Evolutionary conservation across 1,140 invertebrate species (phyloP).

Genomic region (Lepidurus couesii): DNA sequence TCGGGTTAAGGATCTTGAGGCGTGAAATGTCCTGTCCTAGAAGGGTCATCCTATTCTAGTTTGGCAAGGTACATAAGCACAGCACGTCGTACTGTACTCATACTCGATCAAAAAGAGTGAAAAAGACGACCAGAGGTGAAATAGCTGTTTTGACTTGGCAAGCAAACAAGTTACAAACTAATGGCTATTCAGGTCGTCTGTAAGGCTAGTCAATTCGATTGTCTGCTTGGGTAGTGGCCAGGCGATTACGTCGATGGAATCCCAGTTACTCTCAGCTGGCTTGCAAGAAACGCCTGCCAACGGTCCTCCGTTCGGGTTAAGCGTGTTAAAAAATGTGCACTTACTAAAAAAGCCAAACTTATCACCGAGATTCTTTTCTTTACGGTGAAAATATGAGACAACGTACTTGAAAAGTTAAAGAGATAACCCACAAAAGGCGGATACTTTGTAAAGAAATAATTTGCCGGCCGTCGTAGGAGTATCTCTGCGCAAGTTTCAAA

Average conservation of each 20-base stretch:
- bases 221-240: conserved; percentile 7
- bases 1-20: conserved; percentile 3
- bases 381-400: too few species aligned
- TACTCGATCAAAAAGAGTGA: too few species aligned
- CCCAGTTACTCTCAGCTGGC: neutral
- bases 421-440: too few species aligned
- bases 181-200: neutral
- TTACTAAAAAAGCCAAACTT: too few species aligned
- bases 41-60: too few species aligned
- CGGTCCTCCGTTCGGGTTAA: too few species aligned
- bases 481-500: neutral
- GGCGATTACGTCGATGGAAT: neutral
- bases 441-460: neutral
- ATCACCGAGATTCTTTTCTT: too few species aligned
- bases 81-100: too few species aligned
- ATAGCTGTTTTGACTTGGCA: neutral
- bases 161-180: neutral
- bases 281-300: neutral
- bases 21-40: neutral
- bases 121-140: neutral
- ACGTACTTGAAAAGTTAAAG: too few species aligned
- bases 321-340: too few species aligned
- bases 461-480: neutral
- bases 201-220: neutral
- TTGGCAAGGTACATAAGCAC: too few species aligned